Evolutionary conservation across 2,797 vertebrate genomes (phyloP), one percentile per base, ranked within the genome.

Genomic region (Pseudotriccus pelzelni): DNA sequence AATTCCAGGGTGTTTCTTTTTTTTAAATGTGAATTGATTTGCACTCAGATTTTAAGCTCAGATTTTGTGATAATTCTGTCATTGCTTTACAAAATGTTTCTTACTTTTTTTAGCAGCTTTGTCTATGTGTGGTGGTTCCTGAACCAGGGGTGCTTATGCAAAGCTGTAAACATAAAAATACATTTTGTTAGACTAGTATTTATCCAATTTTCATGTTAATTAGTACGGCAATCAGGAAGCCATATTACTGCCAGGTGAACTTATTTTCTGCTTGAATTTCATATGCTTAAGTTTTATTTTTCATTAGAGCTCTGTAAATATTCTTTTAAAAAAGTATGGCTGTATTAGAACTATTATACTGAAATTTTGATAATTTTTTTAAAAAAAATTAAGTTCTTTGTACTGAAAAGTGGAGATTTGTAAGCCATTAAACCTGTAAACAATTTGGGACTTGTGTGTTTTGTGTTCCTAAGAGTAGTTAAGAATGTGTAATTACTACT

Each of bases 251-350:
- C 23, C 41, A 36, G 41, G 64, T 64, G 7, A 70, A 91, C 46
- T 74, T 77, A 6, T 77, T 85, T 77, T 52, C 63, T 93, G 19
- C 21, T 62, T 41, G 27, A 70, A 32, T 91, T 72, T 47, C 3
- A 5, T 59, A 0, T 52, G 36, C 78, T 86, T 47, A 74, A 70
- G 20, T 81, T 68, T 59, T 66, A 16, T 53, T 80, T 91, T 93
- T 82, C 4, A 0, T 55, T 49, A 6, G 66, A 83, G n/a, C 53
- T 86, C 15, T 97, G 95, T 96, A 97, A 97, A 97, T 97, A 95
- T 21, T 81, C 34, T 58, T 85, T 67, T 2, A 89, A 67, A 77
- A 52, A 55, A 43, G 28, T 85, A 32, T 17, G 93, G 60, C 12
- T 89, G 64, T 91, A 66, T 84, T 88, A 79, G 32, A 82, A 37